Evolutionary conservation across 2,113 vertebrate genomes (phyloP).

Genomic region (Toxotes jaculatrix): DNA sequence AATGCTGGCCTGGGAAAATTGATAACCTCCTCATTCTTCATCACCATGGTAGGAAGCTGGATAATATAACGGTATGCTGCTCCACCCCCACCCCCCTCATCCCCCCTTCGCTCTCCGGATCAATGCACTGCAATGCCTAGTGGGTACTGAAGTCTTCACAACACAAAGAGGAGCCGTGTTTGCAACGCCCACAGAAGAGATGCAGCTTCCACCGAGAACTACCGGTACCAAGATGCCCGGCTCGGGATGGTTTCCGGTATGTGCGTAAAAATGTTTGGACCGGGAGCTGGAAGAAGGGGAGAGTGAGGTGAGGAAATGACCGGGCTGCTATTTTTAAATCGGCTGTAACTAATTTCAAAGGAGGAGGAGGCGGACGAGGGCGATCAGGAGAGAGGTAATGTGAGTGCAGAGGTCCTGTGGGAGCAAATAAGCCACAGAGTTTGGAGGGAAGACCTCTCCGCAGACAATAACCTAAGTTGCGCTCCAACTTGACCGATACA

Average conservation of each 20-base stretch:
- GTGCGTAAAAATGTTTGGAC: conserved; percentile 80
- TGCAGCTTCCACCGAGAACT: conserved; percentile 71
- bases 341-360: conserved; percentile 57
- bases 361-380: conserved; percentile 56
- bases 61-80: conserved; percentile 54
- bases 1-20: too few relatives aligned
- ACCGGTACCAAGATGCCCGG: conserved; percentile 79
- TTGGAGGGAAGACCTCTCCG: conserved; percentile 29
- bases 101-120: conserved; percentile 11
- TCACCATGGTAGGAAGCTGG: not conserved
- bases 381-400: conserved; percentile 61
- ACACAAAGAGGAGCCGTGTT: conserved; percentile 35
- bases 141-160: conserved; percentile 76
- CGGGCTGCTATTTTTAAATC: conserved; percentile 56
- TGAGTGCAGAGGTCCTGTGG: not conserved
- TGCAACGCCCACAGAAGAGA: conserved; percentile 32
- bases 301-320: conserved; percentile 72
- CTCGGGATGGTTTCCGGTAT: conserved; percentile 78
- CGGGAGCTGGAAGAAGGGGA: conserved; percentile 64
- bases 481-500: conserved; percentile 52
- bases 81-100: not conserved
- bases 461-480: conserved; percentile 70
- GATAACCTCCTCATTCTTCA: not conserved
- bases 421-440: conserved; percentile 6
- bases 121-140: conserved; percentile 61